A percentile compares a stretch with the other conserved stretches of the same genome.
These are phyloP conservation scores for Bos javanicus DNA, from an alignment of 2,113 vertebrate species.

Conservation along the genomic window DNA sequence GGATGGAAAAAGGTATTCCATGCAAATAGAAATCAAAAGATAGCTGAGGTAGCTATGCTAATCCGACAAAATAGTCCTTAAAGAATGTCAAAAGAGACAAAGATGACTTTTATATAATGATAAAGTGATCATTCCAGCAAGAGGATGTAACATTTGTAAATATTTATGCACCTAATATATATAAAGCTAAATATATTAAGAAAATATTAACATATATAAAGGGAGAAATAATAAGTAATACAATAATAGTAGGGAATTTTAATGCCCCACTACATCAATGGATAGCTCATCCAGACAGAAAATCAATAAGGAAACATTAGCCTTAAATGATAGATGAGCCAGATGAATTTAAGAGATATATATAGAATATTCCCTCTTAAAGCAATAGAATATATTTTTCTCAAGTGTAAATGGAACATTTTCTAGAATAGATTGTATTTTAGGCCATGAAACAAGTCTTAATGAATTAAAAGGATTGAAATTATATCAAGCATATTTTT, in stretches of 20 bases:
- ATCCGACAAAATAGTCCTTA: not conserved
- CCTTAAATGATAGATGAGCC: not conserved
- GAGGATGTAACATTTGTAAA: not conserved
- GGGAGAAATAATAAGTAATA: not conserved
- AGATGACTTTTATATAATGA: not conserved
- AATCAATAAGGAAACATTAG: not conserved
- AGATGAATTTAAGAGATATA: not conserved
- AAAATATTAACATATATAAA: not conserved
- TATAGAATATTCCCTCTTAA: not conserved
- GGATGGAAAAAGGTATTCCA: not conserved
- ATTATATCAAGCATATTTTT: not conserved
- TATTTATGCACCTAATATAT: not conserved
- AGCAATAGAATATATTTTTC: not conserved
- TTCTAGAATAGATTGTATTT: not conserved
- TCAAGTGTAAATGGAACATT: not conserved
- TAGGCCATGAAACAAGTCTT: not conserved
- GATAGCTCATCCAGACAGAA: not conserved
- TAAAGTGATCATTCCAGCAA: not conserved
- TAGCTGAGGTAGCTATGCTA: not conserved
- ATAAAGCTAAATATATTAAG: not conserved
- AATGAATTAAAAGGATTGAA: not conserved
- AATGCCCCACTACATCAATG: not conserved
- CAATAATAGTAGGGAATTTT: not conserved
- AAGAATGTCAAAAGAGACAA: not conserved
- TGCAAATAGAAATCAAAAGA: not conserved